phyloP scores from a whole-genome alignment of 2,797 vertebrate species.

The Rhynchonycteris naso region DNA sequence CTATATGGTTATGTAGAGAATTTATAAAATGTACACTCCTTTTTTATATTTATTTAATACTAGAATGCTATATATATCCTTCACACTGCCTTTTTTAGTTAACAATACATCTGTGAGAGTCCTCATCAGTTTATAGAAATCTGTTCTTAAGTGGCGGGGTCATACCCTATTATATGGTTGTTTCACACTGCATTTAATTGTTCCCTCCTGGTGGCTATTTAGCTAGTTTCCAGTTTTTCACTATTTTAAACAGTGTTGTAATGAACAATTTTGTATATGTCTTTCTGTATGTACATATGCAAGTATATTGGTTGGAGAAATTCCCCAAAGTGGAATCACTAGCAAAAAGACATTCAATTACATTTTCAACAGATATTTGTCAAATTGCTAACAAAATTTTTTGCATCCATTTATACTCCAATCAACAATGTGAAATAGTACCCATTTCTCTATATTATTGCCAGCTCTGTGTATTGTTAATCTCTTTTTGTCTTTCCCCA shows the following conservation, averaged over 20 bases:
- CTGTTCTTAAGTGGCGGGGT: neutral
- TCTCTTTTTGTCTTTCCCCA: neutral
- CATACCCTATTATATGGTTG: neutral
- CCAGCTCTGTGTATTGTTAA: neutral
- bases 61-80: neutral
- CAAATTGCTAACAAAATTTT: neutral
- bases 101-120: neutral
- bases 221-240: neutral
- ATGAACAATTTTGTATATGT: neutral
- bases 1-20: neutral
- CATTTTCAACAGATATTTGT: neutral
- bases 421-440: neutral
- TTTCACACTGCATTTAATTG: neutral
- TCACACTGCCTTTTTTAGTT: neutral
- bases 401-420: neutral
- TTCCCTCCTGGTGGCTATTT: neutral
- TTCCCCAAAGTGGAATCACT: neutral
- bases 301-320: neutral
- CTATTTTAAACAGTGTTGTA: neutral
- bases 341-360: neutral
- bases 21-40: neutral
- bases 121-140: neutral
- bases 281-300: neutral
- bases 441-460: neutral
- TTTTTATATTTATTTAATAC: slow-evolving; percentile 9